Base-by-base conservation (phyloP, 2,113 vertebrate genomes). In the Alethe castanea region DNA sequence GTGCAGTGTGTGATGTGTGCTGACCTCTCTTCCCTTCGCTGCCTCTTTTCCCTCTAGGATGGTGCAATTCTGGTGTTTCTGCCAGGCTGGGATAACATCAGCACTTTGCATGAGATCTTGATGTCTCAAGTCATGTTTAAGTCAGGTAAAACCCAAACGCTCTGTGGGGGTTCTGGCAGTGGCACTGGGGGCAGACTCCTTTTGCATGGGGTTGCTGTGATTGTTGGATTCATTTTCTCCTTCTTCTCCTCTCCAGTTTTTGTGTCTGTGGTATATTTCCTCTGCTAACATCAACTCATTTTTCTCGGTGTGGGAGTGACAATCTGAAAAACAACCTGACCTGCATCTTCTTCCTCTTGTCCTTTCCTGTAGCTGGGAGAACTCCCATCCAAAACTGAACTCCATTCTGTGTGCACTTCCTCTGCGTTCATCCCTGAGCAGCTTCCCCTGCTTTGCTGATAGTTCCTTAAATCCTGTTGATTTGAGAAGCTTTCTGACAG, bases 61-160 rank as follows among this genome's bases (percentile, higher is more conserved):
- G 99, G 99, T 92, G 99, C 99, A 6, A 99, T 99, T 94, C 96
- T 99, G 79, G 99, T 99, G 65, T 99, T 99, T 96, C 98, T 99
- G 48, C 99, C 99, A 56, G 99, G 99, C 82, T 99, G 99, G 99
- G 99, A 99, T 98, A 99, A 99, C 97, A 99, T 99, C 93, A 99
- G 99, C 97, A 97, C 94, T 66, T 97, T 99, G 74, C 98, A 99
- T 71, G 99, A 99, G 90, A 98, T 99, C 69, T 97, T 99, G 66
- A 98, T 98, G 97, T 98, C 99, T 64, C 99, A 99, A 93, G 98
- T 98, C 96, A 99, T 99, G 99, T 99, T 99, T 96, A 98, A 98
- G 96, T 99, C 99, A 98, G 99, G 99, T 99, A 98, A 93, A 90
- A 12, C 2, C 19, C 44, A 45, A 64, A 36, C 48, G 88, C 53